Conservation (phyloP, 2,888 invertebrate genomes). For the Chalcosyrphus nemorum region DNA sequence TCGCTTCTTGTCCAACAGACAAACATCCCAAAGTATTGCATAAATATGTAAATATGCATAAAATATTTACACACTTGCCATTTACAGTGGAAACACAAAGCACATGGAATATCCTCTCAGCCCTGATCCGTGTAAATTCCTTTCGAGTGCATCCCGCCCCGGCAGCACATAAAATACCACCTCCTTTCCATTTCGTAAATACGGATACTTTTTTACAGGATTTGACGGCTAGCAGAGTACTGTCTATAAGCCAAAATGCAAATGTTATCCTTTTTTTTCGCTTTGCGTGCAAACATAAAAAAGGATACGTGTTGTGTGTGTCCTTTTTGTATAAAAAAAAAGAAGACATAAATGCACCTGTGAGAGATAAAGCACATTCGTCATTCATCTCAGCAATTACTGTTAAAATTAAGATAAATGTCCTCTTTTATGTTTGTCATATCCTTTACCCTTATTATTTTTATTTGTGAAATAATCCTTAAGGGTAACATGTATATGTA, state of each 20-base stretch:
- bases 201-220: slow-evolving; percentile 28
- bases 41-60: slow-evolving; percentile 31
- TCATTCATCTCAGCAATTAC: neutral
- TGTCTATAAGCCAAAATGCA: slow-evolving; percentile 56
- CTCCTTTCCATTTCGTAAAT: neutral
- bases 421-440: slow-evolving; percentile 7
- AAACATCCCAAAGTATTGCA: neutral
- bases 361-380: slow-evolving; percentile 54
- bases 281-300: neutral
- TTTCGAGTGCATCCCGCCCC: slow-evolving; percentile 24
- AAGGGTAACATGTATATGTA: slow-evolving; percentile 34
- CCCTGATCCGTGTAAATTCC: slow-evolving; percentile 35
- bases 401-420: slow-evolving; percentile 17
- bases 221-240: slow-evolving; percentile 21
- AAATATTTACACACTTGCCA: slow-evolving; percentile 38
- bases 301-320: neutral
- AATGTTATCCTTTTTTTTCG: slow-evolving; percentile 44
- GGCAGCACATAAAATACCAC: neutral
- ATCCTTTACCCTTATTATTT: slow-evolving; percentile 39
- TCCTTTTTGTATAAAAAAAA: neutral
- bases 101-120: slow-evolving; percentile 12
- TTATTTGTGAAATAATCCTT: slow-evolving; percentile 31
- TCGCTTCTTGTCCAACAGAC: neutral
- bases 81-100: neutral
- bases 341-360: neutral